These are phyloP conservation scores for Canis aureus DNA, from an alignment of 2,113 vertebrate species.

Conservation along the genomic window DNA sequence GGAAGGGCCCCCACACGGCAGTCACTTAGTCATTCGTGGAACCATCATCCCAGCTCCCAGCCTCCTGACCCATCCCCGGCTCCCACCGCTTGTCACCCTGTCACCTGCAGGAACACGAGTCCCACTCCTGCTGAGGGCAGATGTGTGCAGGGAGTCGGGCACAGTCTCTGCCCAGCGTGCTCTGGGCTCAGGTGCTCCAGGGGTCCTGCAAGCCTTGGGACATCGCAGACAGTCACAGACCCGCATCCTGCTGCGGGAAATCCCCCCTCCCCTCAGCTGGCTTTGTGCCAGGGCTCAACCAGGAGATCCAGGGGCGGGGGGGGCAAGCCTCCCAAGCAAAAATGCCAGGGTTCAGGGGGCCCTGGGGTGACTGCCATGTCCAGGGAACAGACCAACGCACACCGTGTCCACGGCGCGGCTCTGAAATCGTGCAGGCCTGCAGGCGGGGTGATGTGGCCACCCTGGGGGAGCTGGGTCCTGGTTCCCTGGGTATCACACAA, in stretches of 20 bases:
- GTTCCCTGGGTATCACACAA: too few species aligned
- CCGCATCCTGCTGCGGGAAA: accelerated
- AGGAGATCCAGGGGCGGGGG: not conserved
- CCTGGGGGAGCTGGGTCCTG: too few species aligned
- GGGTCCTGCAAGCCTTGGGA: too few species aligned
- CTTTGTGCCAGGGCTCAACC: too few species aligned
- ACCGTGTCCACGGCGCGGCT: too few species aligned
- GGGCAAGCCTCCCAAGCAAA: not conserved
- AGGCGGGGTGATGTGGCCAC: accelerated
- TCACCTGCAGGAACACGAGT: not conserved
- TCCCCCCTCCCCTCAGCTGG: accelerated
- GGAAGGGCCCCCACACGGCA: accelerated
- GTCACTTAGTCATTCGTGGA: not conserved
- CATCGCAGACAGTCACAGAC: accelerated
- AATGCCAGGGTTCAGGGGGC: accelerated
- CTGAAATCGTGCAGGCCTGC: not conserved
- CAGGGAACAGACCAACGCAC: accelerated
- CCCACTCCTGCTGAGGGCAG: accelerated
- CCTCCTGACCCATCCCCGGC: not conserved
- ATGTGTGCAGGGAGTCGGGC: accelerated
- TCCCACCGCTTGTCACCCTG: accelerated
- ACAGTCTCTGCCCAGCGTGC: not conserved
- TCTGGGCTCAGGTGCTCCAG: accelerated
- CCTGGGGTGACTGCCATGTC: accelerated
- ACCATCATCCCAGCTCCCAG: not conserved